Conservation (phyloP, 2,888 invertebrate genomes). For the Sylvicola fuscatus region DNA sequence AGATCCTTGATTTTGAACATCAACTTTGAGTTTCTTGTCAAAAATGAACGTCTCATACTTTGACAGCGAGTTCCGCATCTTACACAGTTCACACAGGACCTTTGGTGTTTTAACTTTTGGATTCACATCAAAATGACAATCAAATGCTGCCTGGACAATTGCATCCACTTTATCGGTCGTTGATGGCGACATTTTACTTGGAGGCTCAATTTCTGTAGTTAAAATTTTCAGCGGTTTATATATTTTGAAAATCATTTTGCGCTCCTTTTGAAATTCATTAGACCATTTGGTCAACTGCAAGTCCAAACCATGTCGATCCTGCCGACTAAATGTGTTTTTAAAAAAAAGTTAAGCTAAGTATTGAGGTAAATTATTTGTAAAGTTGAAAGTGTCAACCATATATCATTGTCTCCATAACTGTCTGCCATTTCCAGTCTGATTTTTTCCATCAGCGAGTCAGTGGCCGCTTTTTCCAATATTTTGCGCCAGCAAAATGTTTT, state of each 20-base stretch:
- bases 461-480: conserved; percentile 2
- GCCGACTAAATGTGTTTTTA: too few species aligned
- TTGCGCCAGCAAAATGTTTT: conserved; percentile 5
- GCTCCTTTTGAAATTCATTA: conserved; percentile 10
- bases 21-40: conserved; percentile 18
- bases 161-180: conserved; percentile 10
- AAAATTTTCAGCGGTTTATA: conserved; percentile 14
- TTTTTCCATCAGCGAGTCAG: conserved; percentile 9
- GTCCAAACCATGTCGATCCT: conserved; percentile 5
- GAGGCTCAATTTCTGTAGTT: conserved; percentile 12
- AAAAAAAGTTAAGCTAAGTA: too few species aligned
- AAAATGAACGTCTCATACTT: conserved; percentile 35
- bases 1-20: conserved; percentile 28
- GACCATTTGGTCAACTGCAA: conserved; percentile 15
- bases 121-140: conserved; percentile 18
- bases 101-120: background rate
- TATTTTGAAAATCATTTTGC: conserved; percentile 8
- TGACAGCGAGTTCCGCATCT: conserved; percentile 23
- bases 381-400: too few species aligned
- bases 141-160: conserved; percentile 16
- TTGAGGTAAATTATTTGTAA: too few species aligned
- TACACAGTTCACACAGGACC: conserved; percentile 25
- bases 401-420: background rate
- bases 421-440: conserved; percentile 12
- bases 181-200: conserved; percentile 9